phyloP scores from a whole-genome alignment of 2,113 vertebrate species.

The Hippocampus zosterae region DNA sequence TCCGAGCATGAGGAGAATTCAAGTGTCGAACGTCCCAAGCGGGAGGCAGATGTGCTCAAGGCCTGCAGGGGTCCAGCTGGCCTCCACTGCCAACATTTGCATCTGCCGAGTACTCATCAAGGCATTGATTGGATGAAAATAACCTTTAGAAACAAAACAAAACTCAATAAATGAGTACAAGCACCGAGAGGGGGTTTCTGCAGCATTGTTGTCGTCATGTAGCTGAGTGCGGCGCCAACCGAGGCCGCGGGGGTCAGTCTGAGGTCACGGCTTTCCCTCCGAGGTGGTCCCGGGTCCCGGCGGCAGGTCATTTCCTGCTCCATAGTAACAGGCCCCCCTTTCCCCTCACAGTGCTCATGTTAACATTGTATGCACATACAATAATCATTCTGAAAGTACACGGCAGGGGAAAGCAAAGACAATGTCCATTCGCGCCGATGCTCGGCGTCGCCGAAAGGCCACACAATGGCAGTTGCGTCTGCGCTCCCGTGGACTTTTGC shows the following conservation, averaged over 20 bases:
- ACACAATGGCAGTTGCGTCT: constrained; percentile 64
- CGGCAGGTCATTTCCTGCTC: constrained; percentile 68
- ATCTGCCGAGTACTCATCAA: background rate
- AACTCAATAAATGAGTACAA: background rate
- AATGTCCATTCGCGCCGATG: constrained; percentile 72
- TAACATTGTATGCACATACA: constrained; percentile 71
- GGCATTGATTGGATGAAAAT: background rate
- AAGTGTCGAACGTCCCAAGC: no score
- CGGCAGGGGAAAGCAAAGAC: constrained; percentile 66
- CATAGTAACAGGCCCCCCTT: constrained; percentile 55
- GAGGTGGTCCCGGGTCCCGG: constrained; percentile 61
- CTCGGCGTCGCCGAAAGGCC: constrained; percentile 44
- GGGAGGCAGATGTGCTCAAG: no score
- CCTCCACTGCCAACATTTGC: background rate
- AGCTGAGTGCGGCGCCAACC: constrained; percentile 38
- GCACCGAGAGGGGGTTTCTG: constrained; percentile 53
- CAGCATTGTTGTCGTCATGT: constrained; percentile 50
- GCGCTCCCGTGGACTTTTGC: constrained; percentile 32
- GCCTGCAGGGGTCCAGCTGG: no score
- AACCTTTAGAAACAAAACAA: constrained; percentile 10
- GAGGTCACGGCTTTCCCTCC: constrained; percentile 65
- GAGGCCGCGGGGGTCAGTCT: constrained; percentile 48
- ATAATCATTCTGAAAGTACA: constrained; percentile 74
- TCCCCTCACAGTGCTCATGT: constrained; percentile 58
- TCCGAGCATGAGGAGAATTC: no score